These are phyloP conservation scores for Streptopelia turtur DNA, from an alignment of 2,797 vertebrate species.

Conservation along the genomic window DNA sequence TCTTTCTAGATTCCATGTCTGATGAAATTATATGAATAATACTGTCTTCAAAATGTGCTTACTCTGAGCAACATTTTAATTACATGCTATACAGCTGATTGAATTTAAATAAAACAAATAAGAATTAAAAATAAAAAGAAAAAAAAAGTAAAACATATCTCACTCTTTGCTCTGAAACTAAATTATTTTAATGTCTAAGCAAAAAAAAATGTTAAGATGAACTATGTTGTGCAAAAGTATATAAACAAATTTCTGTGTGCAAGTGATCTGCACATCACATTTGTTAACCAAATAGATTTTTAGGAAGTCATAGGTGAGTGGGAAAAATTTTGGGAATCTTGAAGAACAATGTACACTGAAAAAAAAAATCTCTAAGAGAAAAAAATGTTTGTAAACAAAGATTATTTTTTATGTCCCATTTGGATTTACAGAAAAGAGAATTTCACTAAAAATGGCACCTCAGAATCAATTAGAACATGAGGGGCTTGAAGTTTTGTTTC, in stretches of 20 bases:
- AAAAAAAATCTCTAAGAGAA: neutral
- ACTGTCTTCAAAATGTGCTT: neutral
- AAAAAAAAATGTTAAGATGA: neutral
- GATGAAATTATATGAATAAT: neutral
- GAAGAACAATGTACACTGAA: neutral
- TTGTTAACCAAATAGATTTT: neutral
- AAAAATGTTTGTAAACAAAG: neutral
- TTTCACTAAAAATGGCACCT: neutral
- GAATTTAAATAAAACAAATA: neutral
- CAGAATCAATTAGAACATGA: neutral
- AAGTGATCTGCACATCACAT: neutral
- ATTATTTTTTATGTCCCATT: neutral
- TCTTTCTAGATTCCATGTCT: neutral
- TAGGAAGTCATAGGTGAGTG: neutral
- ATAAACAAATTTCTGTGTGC: neutral
- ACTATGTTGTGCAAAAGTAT: neutral
- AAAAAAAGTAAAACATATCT: neutral
- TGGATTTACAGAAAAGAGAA: neutral
- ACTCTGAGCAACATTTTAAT: conserved; percentile 31
- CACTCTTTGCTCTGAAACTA: neutral
- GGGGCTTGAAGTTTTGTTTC: neutral
- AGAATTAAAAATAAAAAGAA: no score
- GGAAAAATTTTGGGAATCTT: neutral
- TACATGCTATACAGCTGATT: neutral
- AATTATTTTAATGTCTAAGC: neutral